Conservation (phyloP, 2,888 invertebrate species). For the Sarcophaga caerulescens region DNA sequence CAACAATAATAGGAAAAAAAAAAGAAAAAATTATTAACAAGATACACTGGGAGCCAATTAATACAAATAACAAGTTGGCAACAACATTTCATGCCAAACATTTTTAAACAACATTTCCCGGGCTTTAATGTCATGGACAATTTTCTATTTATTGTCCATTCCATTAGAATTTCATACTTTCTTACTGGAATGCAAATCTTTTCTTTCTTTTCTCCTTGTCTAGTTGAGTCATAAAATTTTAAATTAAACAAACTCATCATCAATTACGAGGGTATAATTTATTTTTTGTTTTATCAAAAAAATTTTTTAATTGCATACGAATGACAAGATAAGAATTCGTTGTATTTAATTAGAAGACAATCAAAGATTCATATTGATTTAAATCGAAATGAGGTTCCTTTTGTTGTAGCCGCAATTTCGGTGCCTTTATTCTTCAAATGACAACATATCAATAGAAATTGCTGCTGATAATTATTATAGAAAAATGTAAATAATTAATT, state of each 20-base stretch:
- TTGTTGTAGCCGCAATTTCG: slow-evolving; percentile 28
- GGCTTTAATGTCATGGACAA: background rate
- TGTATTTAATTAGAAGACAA: background rate
- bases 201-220: background rate
- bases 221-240: too few relatives aligned
- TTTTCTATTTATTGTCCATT: background rate
- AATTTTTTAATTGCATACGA: background rate
- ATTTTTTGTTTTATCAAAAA: too few relatives aligned
- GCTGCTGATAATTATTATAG: slow-evolving; percentile 25
- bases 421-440: background rate
- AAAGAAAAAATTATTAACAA: slow-evolving; percentile 45
- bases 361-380: slow-evolving; percentile 34
- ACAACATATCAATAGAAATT: background rate
- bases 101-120: background rate
- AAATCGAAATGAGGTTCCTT: background rate
- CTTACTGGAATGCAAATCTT: background rate
- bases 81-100: background rate
- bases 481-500: slow-evolving; percentile 38
- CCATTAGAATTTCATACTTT: background rate
- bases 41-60: slow-evolving; percentile 66
- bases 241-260: too few relatives aligned
- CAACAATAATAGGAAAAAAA: slow-evolving; percentile 7
- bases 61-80: slow-evolving; percentile 49
- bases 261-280: too few relatives aligned
- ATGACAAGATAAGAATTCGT: slow-evolving; percentile 6